Conservation (phyloP, 1,140 invertebrate species). For the Cherax quadricarinatus region DNA sequence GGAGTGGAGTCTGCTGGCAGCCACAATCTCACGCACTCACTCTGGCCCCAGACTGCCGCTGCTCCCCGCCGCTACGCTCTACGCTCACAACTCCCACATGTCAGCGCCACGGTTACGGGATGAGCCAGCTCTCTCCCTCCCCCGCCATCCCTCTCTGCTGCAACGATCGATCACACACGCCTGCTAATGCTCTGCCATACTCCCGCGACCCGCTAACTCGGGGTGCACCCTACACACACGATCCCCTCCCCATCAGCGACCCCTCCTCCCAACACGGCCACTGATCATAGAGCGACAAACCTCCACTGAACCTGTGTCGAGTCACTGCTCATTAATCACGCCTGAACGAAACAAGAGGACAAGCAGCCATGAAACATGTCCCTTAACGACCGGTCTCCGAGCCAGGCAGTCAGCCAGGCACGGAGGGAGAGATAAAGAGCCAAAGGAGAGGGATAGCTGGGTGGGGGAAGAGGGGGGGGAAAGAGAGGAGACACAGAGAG, state of each 20-base stretch:
- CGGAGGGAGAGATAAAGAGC: constrained; percentile 27
- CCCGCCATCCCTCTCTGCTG: background rate
- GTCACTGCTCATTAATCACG: constrained; percentile 48
- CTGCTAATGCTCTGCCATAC: constrained; percentile 39
- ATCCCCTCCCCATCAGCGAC: background rate
- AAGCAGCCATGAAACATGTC: constrained; percentile 56
- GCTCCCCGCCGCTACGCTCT: constrained; percentile 33
- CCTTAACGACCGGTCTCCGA: constrained; percentile 43
- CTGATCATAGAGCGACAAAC: background rate
- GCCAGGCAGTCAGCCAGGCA: constrained; percentile 17
- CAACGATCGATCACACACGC: constrained; percentile 37
- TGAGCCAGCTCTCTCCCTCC: constrained; percentile 19
- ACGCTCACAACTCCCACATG: constrained; percentile 47
- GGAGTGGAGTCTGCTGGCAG: constrained; percentile 14
- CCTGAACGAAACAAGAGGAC: constrained; percentile 51
- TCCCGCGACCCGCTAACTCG: constrained; percentile 40
- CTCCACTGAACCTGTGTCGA: constrained; percentile 19
- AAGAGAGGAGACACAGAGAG: too few relatives aligned
- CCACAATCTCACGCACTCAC: background rate
- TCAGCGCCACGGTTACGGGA: constrained; percentile 44
- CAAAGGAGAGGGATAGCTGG: background rate
- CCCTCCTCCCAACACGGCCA: background rate
- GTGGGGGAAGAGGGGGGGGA: background rate
- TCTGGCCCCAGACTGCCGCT: background rate
- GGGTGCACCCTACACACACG: background rate